Percentiles rank a stretch among this genome's conserved stretches.
These are phyloP conservation scores for Helostoma temminkii DNA, from an alignment of 2,797 vertebrate species.

Conservation along the genomic window DNA sequence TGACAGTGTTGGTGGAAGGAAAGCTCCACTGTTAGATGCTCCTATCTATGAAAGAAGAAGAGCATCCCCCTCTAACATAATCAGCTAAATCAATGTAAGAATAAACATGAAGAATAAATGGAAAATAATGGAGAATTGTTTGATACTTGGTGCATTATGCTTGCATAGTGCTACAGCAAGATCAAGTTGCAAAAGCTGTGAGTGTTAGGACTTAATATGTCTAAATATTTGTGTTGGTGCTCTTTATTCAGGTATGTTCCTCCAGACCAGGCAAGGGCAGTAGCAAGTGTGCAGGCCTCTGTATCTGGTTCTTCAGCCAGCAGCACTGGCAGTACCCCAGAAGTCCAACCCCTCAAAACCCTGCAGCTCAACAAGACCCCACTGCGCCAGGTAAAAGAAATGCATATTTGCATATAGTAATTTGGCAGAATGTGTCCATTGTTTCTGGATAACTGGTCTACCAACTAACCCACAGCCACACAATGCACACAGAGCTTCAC, in stretches of 20 bases:
- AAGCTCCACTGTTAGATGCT: conserved; percentile 9
- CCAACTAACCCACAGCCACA: too few relatives aligned
- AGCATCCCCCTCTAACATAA: neutral
- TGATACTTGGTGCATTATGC: neutral
- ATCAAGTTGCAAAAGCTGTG: neutral
- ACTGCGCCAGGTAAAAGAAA: conserved; percentile 89
- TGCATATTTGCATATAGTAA: too few relatives aligned
- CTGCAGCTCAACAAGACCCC: conserved; percentile 96
- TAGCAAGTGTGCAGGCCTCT: conserved; percentile 92
- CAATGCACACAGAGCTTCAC: neutral
- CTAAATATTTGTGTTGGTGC: conserved; percentile 7
- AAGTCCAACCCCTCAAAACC: conserved; percentile 95
- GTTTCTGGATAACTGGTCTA: too few relatives aligned
- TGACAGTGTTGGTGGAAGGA: conserved; percentile 10
- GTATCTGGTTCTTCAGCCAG: conserved; percentile 96
- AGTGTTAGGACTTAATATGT: neutral
- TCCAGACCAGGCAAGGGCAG: conserved; percentile 94
- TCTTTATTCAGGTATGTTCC: conserved; percentile 91
- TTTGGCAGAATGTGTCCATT: too few relatives aligned
- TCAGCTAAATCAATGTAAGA: neutral
- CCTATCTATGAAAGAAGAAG: neutral
- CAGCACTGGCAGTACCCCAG: conserved; percentile 96
- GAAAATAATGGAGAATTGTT: too few relatives aligned
- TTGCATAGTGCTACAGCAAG: neutral
- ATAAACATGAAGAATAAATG: too few relatives aligned